These are phyloP conservation scores for Agapornis roseicollis DNA, from an alignment of 2,113 vertebrate genomes.

Conservation along the genomic window DNA sequence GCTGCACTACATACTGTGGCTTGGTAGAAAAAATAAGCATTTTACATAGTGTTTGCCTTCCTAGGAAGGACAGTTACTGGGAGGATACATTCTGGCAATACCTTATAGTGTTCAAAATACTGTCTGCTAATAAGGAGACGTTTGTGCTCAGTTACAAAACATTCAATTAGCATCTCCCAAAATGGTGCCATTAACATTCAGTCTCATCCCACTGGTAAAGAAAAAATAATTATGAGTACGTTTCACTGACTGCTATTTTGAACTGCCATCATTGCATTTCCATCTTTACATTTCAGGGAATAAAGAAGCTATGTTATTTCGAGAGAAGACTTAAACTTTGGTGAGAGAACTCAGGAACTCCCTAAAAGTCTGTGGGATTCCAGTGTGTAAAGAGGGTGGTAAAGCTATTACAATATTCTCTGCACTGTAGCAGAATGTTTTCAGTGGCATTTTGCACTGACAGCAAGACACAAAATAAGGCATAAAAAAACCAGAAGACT, in stretches of 20 bases:
- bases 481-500: fast-evolving
- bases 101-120: not conserved
- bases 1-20: fast-evolving
- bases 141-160: not conserved
- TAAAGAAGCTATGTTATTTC: not conserved
- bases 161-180: not conserved
- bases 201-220: not conserved
- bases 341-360: not conserved
- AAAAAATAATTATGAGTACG: not conserved
- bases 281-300: not conserved
- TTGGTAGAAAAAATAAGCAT: not conserved
- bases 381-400: not conserved
- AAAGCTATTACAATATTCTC: not conserved
- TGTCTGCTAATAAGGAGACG: not conserved
- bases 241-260: not conserved
- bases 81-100: not conserved
- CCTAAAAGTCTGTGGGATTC: not conserved
- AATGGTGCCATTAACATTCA: not conserved
- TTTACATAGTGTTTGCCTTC: not conserved
- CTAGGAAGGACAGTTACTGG: not conserved
- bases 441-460: not conserved
- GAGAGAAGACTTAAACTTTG: not conserved
- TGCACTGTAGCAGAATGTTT: not conserved
- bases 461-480: not conserved
- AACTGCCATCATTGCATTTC: not conserved